These are phyloP conservation scores for Colletes gigas DNA, from an alignment of 1,140 invertebrate species.

Conservation along the genomic window DNA sequence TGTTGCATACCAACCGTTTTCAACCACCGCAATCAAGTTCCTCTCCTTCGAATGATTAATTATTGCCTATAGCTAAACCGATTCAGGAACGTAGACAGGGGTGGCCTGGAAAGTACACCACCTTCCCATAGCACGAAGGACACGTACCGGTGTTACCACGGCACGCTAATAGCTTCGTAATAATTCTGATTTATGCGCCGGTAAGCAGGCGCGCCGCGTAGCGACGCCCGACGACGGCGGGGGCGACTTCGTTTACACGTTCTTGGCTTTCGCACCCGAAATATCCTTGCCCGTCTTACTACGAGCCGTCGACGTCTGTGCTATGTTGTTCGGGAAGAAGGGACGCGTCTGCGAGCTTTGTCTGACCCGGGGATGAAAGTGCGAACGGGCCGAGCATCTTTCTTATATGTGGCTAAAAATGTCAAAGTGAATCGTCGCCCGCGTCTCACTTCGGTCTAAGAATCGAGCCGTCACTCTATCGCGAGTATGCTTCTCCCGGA, in stretches of 20 bases:
- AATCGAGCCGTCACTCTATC: background rate
- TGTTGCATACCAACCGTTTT: background rate
- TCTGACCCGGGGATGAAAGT: constrained; percentile 47
- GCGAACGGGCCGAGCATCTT: constrained; percentile 38
- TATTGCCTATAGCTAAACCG: constrained; percentile 71
- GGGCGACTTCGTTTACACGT: constrained; percentile 67
- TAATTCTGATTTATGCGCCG: constrained; percentile 77
- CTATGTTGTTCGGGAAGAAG: constrained; percentile 36
- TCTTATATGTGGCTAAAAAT: constrained; percentile 34
- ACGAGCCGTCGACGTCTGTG: constrained; percentile 58
- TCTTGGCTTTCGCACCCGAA: constrained; percentile 65
- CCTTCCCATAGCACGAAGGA: constrained; percentile 64
- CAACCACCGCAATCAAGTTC: constrained; percentile 34
- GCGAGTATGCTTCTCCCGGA: background rate
- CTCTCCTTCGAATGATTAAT: constrained; percentile 74
- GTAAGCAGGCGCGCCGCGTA: constrained; percentile 68
- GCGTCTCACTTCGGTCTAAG: background rate
- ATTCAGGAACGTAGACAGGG: constrained; percentile 47
- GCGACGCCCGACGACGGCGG: constrained; percentile 49
- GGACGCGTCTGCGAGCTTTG: constrained; percentile 54
- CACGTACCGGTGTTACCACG: constrained; percentile 74
- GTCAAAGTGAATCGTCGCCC: constrained; percentile 8
- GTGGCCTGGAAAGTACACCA: constrained; percentile 41
- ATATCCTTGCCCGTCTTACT: constrained; percentile 61
- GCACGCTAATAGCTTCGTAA: constrained; percentile 76